Evolutionary conservation across 2,888 invertebrate species (phyloP).

Genomic region (Lathronympha strigana): DNA sequence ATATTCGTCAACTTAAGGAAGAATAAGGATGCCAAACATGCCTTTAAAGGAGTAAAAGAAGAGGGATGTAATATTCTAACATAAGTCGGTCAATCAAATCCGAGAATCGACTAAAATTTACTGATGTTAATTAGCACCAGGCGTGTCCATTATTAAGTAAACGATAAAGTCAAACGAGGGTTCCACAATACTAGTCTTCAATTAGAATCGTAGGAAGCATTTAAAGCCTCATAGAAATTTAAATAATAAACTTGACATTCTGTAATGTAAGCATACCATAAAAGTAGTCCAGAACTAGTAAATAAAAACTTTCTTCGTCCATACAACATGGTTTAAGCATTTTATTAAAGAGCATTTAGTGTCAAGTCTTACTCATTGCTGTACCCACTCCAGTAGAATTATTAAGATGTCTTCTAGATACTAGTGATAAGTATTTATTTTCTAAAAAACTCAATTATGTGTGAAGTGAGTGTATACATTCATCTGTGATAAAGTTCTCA

Average conservation of each 20-base stretch:
- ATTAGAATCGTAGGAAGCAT: background rate
- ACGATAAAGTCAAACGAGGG: background rate
- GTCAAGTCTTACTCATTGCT: slow-evolving; percentile 7
- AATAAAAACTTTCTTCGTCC: slow-evolving; percentile 16
- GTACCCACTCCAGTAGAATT: slow-evolving; percentile 10
- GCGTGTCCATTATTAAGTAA: slow-evolving; percentile 3
- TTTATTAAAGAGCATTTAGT: slow-evolving; percentile 12
- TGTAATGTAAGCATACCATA: background rate
- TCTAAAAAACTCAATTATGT: slow-evolving; percentile 1
- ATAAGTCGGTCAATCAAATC: background rate
- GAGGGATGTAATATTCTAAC: background rate
- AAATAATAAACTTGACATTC: background rate
- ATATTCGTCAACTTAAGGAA: background rate
- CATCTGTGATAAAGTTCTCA: slow-evolving; percentile 36
- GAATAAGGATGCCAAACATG: slow-evolving; percentile 8
- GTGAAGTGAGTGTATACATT: slow-evolving; percentile 31
- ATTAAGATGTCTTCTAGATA: background rate
- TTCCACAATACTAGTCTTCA: slow-evolving; percentile 3
- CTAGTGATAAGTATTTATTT: slow-evolving; percentile 13
- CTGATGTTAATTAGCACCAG: background rate
- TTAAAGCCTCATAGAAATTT: background rate
- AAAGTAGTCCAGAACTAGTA: slow-evolving; percentile 21
- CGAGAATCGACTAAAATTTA: background rate
- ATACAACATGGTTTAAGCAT: slow-evolving; percentile 6
- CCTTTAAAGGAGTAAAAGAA: background rate